Evolutionary conservation across 2,797 vertebrate species (phyloP).

Genomic region (Macroramphosus scolopax): DNA sequence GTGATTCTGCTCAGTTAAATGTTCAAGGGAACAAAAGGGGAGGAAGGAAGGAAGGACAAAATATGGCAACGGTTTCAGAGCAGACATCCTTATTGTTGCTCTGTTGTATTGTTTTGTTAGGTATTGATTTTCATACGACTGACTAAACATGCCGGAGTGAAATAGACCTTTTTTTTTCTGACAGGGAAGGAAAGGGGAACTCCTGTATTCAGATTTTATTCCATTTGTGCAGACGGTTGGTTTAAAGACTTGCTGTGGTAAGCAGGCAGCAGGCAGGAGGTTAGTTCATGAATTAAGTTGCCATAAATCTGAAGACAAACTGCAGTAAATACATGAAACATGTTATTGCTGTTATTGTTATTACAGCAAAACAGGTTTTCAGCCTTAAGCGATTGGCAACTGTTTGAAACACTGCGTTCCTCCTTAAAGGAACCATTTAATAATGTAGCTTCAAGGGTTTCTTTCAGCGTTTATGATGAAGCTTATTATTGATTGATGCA

Average conservation of each 20-base stretch:
- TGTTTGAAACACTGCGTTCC: no score
- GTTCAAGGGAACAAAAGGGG: conserved; percentile 15
- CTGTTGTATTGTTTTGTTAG: not conserved
- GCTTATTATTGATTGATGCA: not conserved
- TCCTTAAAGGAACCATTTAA: no score
- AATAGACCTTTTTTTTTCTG: not conserved
- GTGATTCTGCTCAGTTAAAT: conserved; percentile 19
- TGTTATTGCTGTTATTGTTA: not conserved
- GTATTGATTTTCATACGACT: conserved; percentile 2
- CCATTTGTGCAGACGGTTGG: not conserved
- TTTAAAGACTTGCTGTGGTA: not conserved
- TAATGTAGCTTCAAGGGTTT: no score
- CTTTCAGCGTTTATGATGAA: not conserved
- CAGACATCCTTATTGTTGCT: conserved; percentile 19
- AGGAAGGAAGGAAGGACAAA: conserved; percentile 16
- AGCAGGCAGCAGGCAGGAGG: not conserved
- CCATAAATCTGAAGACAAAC: conserved; percentile 11
- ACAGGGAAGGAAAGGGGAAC: not conserved
- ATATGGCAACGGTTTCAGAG: conserved; percentile 21
- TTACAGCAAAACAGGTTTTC: not conserved
- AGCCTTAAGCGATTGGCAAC: no score
- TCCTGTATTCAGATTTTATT: not conserved
- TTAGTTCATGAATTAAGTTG: not conserved
- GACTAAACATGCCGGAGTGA: not conserved
- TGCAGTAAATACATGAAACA: not conserved